Evolutionary conservation across 2,888 invertebrate species (phyloP).

Genomic region (Ichneumoninae sp.): DNA sequence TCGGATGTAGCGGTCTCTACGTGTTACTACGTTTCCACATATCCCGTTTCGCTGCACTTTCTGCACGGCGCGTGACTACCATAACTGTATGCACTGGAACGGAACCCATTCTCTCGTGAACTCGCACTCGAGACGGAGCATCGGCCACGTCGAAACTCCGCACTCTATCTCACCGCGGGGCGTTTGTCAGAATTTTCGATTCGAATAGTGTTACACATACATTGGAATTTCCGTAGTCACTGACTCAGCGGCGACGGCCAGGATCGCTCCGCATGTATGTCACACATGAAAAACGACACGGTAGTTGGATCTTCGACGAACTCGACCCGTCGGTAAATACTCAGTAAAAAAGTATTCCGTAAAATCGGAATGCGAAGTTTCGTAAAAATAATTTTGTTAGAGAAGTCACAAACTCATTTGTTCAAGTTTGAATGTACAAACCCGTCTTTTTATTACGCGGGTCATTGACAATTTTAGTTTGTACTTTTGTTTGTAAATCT

Average conservation of each 20-base stretch:
- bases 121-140: not conserved
- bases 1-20: conserved; percentile 61
- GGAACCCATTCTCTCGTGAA: not conserved
- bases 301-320: not conserved
- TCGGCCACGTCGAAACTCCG: not conserved
- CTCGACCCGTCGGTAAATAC: not conserved
- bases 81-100: not conserved
- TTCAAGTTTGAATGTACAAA: no score
- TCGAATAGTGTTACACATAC: not conserved
- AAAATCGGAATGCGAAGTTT: no score
- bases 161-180: not conserved
- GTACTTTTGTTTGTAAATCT: no score
- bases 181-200: not conserved
- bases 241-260: not conserved
- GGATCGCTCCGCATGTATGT: not conserved
- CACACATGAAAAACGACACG: not conserved
- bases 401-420: no score
- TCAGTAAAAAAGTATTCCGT: no score
- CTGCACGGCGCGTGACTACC: not conserved
- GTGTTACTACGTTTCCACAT: conserved; percentile 68
- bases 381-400: no score
- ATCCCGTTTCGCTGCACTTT: conserved; percentile 59
- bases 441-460: no score
- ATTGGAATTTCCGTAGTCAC: not conserved
- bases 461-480: no score